A percentile compares a stretch with the other conserved stretches of the same genome.
Conservation (phyloP, 2,888 invertebrate species). For the Sericinus montela region DNA sequence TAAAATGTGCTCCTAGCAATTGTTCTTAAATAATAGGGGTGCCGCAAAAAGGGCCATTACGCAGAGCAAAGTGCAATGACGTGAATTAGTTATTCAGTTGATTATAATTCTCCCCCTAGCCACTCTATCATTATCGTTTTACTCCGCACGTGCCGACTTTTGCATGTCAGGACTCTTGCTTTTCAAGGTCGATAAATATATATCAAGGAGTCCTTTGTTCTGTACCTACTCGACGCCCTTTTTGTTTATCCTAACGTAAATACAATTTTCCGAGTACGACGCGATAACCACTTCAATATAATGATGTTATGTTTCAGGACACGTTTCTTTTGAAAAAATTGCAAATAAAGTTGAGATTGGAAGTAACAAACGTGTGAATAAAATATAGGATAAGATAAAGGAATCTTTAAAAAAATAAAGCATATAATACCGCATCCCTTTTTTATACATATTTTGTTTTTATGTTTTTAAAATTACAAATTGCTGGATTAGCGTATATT, state of each 20-base stretch:
- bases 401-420: too few species aligned
- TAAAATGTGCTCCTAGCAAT: slow-evolving; percentile 33
- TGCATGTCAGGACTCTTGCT: slow-evolving; percentile 52
- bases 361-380: neutral
- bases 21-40: slow-evolving; percentile 36
- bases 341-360: neutral
- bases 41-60: slow-evolving; percentile 63
- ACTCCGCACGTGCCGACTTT: slow-evolving; percentile 68
- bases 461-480: too few species aligned
- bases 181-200: slow-evolving; percentile 72
- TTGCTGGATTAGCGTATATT: too few species aligned
- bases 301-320: slow-evolving; percentile 14
- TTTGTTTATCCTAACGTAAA: slow-evolving; percentile 34
- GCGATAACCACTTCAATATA: slow-evolving; percentile 21
- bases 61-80: slow-evolving; percentile 63
- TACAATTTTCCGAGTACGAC: slow-evolving; percentile 31
- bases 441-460: too few species aligned
- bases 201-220: slow-evolving; percentile 51
- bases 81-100: slow-evolving; percentile 78
- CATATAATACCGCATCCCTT: too few species aligned
- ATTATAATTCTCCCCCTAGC: slow-evolving; percentile 69
- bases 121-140: slow-evolving; percentile 76
- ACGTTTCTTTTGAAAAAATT: slow-evolving; percentile 2
- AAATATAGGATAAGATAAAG: neutral
- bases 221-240: slow-evolving; percentile 29